Evolutionary conservation across 2,113 vertebrate species (phyloP).

Genomic region (Caracal caracal): DNA sequence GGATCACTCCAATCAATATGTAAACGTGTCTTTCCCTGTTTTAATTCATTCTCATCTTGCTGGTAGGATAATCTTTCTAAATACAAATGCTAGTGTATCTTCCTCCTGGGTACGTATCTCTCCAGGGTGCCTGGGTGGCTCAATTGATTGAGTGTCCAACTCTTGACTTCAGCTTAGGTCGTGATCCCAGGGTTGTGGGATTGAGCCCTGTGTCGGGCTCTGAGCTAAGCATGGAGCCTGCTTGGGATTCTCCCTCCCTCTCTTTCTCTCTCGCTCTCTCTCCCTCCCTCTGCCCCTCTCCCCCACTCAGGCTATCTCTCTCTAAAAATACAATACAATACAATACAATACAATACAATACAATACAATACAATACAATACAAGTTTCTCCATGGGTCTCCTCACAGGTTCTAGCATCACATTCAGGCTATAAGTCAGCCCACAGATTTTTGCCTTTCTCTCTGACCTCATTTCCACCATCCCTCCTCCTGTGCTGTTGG

Average conservation of each 20-base stretch:
- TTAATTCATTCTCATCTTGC: neutral
- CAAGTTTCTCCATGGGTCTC: neutral
- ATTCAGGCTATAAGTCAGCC: neutral
- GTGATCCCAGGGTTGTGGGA: too few relatives aligned
- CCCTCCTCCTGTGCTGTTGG: neutral
- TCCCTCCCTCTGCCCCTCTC: too few relatives aligned
- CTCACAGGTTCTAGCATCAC: neutral
- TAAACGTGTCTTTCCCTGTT: neutral
- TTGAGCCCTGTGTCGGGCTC: too few relatives aligned
- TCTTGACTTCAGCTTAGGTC: too few relatives aligned
- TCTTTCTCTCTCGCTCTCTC: too few relatives aligned
- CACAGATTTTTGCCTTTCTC: neutral
- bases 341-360: neutral
- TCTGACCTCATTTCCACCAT: neutral
- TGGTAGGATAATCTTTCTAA: constrained; percentile 1
- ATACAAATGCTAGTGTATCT: neutral
- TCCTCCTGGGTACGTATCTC: neutral
- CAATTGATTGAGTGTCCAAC: too few relatives aligned
- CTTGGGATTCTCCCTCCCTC: too few relatives aligned
- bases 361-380: too few relatives aligned
- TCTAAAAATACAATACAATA: neutral
- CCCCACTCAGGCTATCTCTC: too few relatives aligned
- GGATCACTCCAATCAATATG: neutral
- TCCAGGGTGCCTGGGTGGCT: too few relatives aligned
- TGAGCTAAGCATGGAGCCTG: too few relatives aligned